These are phyloP conservation scores for Cyphomyrus plagiostoma DNA, from an alignment of 2,113 vertebrate genomes.

Conservation along the genomic window DNA sequence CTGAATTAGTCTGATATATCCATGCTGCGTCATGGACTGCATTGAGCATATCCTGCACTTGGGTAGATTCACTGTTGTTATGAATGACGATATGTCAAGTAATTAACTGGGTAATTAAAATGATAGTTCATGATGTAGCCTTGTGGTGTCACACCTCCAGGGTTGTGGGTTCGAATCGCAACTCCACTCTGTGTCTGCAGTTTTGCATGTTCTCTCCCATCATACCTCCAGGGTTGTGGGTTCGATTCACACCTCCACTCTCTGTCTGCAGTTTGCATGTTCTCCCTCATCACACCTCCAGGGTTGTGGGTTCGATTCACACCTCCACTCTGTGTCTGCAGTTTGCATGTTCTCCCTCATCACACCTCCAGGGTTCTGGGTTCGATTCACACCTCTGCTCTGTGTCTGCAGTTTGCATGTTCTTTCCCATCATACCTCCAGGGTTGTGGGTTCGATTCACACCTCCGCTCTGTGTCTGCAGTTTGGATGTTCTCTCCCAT, in stretches of 20 bases:
- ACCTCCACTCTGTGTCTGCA: too few relatives aligned
- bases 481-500: neutral
- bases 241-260: too few relatives aligned
- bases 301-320: too few relatives aligned
- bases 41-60: neutral
- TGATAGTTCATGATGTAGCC: neutral
- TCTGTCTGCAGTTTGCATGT: neutral
- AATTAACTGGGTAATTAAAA: neutral
- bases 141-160: neutral
- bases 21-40: neutral
- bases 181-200: neutral
- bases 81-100: neutral
- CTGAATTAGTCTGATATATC: neutral
- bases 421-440: neutral
- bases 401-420: neutral
- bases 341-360: neutral
- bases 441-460: neutral
- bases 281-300: neutral
- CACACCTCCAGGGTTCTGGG: neutral
- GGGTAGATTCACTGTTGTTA: neutral
- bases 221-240: too few relatives aligned
- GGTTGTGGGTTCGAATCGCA: neutral
- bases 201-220: neutral
- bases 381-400: too few relatives aligned
- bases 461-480: neutral